Evolutionary conservation across 1,140 invertebrate genomes (phyloP), one percentile per base, ranked within the genome.

Genomic region (Heliconius nattereri): DNA sequence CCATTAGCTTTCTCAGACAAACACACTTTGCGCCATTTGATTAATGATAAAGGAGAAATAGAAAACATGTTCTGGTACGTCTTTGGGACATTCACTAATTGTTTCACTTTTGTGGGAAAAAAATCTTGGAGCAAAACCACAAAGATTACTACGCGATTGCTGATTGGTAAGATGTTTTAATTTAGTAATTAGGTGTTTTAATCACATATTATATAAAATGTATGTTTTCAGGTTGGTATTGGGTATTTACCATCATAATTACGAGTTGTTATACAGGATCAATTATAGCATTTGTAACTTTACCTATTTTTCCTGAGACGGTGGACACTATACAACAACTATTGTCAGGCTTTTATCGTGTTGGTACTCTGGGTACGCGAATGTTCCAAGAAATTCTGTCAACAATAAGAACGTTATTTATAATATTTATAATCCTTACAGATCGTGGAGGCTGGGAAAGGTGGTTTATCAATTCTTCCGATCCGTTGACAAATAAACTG

Each of bases 51-150:
- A 75, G 95, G 95, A 54, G 96, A 97, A 93, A 92, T 97, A 23
- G 96, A 97, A 89, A 96, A 97, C 81, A 97, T 97, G 96, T 97
- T 97, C 87, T 97, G 96, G 96, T 97, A 97, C 87, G 96, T 97
- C 23, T 97, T 97, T 83, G 97, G 97, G 13, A 97, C 97, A 60
- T 97, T 97, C 89, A 97, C 97, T 2, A 97, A 97, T 85, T 96
- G 96, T 81, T 97, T 97, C 81, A 96, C 96, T 5, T 97, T 97
- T 84, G 95, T 94, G 54, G 96, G 96, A 7, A 95, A 95, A 82
- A 95, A 96, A 78, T 96, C 96, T 2, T 97, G 96, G 96, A 95
- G 95, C 71, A 96, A 95, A 83, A 95, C 96, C 2, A 95, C 95
- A n/a, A 97, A 96, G 86, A 92, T 95, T 66, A 96, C 97, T 0